phyloP scores from a whole-genome alignment of 2,888 invertebrate genomes.

The Euplagia quadripunctaria region DNA sequence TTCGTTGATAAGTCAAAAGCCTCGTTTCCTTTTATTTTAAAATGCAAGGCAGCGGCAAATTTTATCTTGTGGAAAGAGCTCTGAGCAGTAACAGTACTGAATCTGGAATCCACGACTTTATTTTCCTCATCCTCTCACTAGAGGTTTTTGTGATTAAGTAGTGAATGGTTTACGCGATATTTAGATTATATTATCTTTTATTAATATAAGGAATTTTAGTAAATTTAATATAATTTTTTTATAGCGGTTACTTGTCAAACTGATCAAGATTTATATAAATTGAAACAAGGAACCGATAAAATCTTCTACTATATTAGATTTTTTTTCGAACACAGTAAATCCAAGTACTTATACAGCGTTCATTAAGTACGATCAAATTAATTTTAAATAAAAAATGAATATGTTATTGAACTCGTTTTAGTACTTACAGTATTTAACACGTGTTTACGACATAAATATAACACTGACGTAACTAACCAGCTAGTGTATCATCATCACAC shows the following conservation, averaged over 20 bases:
- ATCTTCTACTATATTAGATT: too few relatives aligned
- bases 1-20: slow-evolving; percentile 1
- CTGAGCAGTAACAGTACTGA: not conserved
- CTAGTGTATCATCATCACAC: too few relatives aligned
- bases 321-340: too few relatives aligned
- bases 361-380: not conserved
- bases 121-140: not conserved
- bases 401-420: not conserved
- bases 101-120: not conserved
- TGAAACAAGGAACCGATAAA: too few relatives aligned
- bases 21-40: slow-evolving; percentile 3
- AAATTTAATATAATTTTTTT: too few relatives aligned
- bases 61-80: slow-evolving; percentile 3
- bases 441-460: not conserved
- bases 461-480: not conserved
- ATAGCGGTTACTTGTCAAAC: too few relatives aligned
- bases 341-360: too few relatives aligned
- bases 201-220: too few relatives aligned
- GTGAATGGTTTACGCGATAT: not conserved
- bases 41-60: not conserved
- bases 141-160: not conserved
- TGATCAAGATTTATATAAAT: too few relatives aligned
- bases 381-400: not conserved
- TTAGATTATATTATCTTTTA: too few relatives aligned
- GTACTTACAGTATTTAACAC: not conserved